A percentile compares a stretch with the other conserved stretches of the same genome.
Conservation (phyloP, 2,797 vertebrate genomes). For the Tenualosa thibaudeaui region DNA sequence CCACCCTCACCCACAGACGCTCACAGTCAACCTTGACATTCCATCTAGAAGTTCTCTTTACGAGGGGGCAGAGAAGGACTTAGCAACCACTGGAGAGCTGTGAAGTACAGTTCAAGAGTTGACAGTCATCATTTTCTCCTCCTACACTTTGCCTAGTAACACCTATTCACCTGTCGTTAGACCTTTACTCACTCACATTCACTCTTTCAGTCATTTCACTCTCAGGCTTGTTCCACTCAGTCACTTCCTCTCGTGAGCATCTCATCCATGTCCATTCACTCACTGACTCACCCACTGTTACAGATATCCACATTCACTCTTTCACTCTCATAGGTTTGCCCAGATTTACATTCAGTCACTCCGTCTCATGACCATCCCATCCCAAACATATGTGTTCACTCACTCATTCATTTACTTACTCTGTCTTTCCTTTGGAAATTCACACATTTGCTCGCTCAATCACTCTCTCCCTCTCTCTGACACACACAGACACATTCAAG, state of each 20-base stretch:
- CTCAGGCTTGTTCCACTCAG: no score
- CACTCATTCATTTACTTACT: not conserved
- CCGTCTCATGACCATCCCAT: no score
- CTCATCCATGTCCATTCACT: not conserved
- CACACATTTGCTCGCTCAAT: not conserved
- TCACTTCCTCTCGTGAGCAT: not conserved
- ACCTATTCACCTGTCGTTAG: not conserved
- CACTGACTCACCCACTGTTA: not conserved
- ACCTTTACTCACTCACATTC: not conserved
- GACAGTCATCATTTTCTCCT: constrained; percentile 7
- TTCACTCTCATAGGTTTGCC: no score
- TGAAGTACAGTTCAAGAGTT: constrained; percentile 30
- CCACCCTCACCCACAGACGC: constrained; percentile 33
- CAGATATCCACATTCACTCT: no score
- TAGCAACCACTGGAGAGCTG: constrained; percentile 28
- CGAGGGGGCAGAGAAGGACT: constrained; percentile 15
- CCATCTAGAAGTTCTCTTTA: constrained; percentile 53
- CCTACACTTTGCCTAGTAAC: not conserved
- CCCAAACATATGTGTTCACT: not conserved
- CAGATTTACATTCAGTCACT: no score
- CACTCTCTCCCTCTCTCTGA: not conserved
- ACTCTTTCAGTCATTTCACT: not conserved
- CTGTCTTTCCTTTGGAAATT: no score
- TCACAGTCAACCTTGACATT: constrained; percentile 53
- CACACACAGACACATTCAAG: no score